Evolutionary conservation across 2,797 vertebrate species (phyloP), one percentile per base, ranked within the genome.

Genomic region (Podargus strigoides): DNA sequence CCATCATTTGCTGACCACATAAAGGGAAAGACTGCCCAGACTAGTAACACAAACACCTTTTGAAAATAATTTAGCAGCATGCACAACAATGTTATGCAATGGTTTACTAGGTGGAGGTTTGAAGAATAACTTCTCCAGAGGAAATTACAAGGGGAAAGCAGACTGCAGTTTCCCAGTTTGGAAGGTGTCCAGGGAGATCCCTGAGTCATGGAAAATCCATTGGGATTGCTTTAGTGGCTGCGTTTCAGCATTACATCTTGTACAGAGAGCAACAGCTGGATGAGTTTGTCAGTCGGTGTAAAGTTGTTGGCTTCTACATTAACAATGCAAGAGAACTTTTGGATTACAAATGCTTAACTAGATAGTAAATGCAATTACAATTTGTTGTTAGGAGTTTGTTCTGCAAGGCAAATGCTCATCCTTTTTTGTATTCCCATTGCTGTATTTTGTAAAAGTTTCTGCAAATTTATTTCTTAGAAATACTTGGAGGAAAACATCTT

Each of bases 141-240:
- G 69, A 95, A 94, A 90, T 89, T 89, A 66, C 34, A 83, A 95
- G 67, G 49, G 46, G 52, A 91, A 93, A 89, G 53, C 79, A 76
- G 59, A 93, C 68, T 94, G 60, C 79, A 82, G 47, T 67, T 94
- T 92, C 3, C 9, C 56, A 68, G 36, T 66, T 92, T 97, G 93
- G 94, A 95, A 82, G n/a, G 72, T 85, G 32, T 91, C 95, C 94
- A 95, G 76, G 63, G 91, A 94, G 92, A 91, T 96, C 90, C 95
- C 91, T 49, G 85, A 96, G 86, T 96, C 91, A 96, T 55, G 63
- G 70, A 94, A 94, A 93, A 90, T 85, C 91, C 95, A 72, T 32
- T 83, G 91, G 81, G 91, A 90, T 89, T 85, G 79, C 79, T 87
- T 85, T 85, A 90, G 70, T 73, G 72, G 75, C 93, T 92, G 36